Percentiles rank a stretch among this genome's conserved stretches.
These are phyloP conservation scores for Nanorana parkeri DNA, from an alignment of 2,113 vertebrate species.

Conservation along the genomic window DNA sequence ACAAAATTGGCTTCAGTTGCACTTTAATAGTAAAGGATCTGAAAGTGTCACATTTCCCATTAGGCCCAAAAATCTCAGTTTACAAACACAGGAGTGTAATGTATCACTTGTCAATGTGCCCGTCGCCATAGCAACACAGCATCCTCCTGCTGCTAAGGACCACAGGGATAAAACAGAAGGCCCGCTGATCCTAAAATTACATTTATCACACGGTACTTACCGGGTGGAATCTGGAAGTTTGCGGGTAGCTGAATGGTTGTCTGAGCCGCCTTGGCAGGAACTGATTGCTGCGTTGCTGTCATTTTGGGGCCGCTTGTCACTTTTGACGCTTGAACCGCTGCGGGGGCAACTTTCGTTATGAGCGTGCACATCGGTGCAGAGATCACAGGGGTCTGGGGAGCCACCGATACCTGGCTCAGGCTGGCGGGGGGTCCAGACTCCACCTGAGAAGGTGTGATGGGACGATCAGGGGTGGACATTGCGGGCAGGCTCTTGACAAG, in stretches of 20 bases:
- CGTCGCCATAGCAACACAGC: too few relatives aligned
- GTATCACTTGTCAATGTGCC: too few relatives aligned
- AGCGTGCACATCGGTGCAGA: conserved; percentile 46
- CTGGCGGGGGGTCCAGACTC: conserved; percentile 42
- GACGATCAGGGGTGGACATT: neutral
- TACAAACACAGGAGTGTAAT: too few relatives aligned
- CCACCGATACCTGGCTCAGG: conserved; percentile 50
- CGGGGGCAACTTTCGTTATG: conserved; percentile 57
- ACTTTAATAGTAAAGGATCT: too few relatives aligned
- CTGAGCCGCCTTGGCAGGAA: conserved; percentile 66
- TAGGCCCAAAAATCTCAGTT: too few relatives aligned
- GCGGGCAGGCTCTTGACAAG: neutral
- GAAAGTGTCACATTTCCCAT: too few relatives aligned
- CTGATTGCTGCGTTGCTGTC: conserved; percentile 65
- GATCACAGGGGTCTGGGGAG: conserved; percentile 25
- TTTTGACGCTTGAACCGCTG: conserved; percentile 61
- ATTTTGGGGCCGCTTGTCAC: conserved; percentile 67
- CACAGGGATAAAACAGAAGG: too few relatives aligned
- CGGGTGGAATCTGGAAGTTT: conserved; percentile 87
- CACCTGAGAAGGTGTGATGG: neutral
- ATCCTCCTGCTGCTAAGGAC: too few relatives aligned
- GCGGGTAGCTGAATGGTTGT: conserved; percentile 78
- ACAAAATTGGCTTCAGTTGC: too few relatives aligned
- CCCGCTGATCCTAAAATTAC: too few relatives aligned
- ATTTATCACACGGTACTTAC: conserved; percentile 67